Evolutionary conservation across 2,888 invertebrate genomes (phyloP).

Genomic region (Drosophila ustulata): DNA sequence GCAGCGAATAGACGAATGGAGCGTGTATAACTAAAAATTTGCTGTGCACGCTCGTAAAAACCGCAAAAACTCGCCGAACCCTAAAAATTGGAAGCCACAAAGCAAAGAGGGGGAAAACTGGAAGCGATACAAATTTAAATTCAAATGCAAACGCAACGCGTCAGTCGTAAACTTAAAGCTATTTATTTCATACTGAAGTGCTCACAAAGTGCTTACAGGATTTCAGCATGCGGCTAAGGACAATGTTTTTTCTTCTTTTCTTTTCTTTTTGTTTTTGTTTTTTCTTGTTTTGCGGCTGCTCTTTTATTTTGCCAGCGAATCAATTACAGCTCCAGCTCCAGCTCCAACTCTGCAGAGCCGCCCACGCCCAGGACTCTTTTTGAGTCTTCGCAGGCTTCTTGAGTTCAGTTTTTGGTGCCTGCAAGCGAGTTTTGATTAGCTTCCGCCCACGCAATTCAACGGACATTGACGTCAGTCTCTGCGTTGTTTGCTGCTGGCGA

Average conservation of each 20-base stretch:
- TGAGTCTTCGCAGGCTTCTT: conserved; percentile 24
- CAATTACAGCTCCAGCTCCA: conserved; percentile 60
- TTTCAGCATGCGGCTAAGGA: conserved; percentile 22
- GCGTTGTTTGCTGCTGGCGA: conserved; percentile 18
- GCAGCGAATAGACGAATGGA: conserved; percentile 1
- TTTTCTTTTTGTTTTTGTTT: conserved; percentile 29
- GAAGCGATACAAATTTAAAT: conserved; percentile 41
- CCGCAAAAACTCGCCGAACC: conserved; percentile 31
- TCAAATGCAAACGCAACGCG: conserved; percentile 50
- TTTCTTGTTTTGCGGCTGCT: conserved; percentile 26
- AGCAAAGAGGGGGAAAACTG: not conserved
- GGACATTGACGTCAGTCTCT: conserved; percentile 47
- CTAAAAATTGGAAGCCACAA: conserved; percentile 12
- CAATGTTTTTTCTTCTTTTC: conserved; percentile 36
- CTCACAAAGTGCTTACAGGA: conserved; percentile 28
- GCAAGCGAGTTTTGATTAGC: conserved; percentile 76
- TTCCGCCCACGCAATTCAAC: conserved; percentile 59
- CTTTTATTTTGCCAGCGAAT: conserved; percentile 46
- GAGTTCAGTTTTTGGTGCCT: conserved; percentile 40
- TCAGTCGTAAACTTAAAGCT: conserved; percentile 72
- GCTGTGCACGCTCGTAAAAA: conserved; percentile 66
- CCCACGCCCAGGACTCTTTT: not conserved
- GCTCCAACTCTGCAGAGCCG: not conserved
- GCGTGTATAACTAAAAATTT: conserved; percentile 41
- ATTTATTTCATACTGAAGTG: conserved; percentile 50